A percentile compares a stretch with the other conserved stretches of the same genome.
Evolutionary conservation across 2,888 invertebrate species (phyloP).

Genomic region (Acanthococcus lagerstroemiae): DNA sequence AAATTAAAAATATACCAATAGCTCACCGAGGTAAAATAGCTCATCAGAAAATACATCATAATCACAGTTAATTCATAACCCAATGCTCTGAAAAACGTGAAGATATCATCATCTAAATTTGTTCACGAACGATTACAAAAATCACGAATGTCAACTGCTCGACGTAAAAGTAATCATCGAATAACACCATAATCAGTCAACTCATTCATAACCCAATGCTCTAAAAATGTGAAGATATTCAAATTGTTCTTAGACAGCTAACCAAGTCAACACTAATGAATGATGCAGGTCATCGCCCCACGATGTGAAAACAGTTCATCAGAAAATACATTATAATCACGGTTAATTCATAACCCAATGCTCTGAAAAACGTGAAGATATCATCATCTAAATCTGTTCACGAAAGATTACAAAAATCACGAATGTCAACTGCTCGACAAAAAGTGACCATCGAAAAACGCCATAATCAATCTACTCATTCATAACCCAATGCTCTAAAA

Average conservation of each 20-base stretch:
- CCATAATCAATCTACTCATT: too few species aligned
- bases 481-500: slow-evolving; percentile 5
- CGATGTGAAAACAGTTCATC: too few species aligned
- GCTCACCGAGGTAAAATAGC: too few species aligned
- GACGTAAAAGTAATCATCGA: too few species aligned
- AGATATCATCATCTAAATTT: background rate
- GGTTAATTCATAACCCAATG: slow-evolving; percentile 24
- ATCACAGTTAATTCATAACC: slow-evolving; percentile 23
- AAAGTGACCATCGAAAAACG: too few species aligned
- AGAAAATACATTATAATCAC: too few species aligned
- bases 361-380: slow-evolving; percentile 2
- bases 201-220: slow-evolving; percentile 7
- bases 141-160: too few species aligned
- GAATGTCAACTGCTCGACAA: too few species aligned
- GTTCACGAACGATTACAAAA: background rate
- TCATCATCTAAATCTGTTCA: background rate
- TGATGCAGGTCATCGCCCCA: too few species aligned
- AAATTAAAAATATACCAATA: background rate
- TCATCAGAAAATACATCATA: too few species aligned
- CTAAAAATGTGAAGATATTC: background rate
- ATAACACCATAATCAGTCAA: too few species aligned
- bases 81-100: slow-evolving; percentile 13
- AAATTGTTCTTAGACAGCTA: background rate
- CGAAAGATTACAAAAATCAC: too few species aligned
- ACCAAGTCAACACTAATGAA: background rate